phyloP scores from a whole-genome alignment of 1,140 invertebrate species.

The Saccostrea cuccullata region DNA sequence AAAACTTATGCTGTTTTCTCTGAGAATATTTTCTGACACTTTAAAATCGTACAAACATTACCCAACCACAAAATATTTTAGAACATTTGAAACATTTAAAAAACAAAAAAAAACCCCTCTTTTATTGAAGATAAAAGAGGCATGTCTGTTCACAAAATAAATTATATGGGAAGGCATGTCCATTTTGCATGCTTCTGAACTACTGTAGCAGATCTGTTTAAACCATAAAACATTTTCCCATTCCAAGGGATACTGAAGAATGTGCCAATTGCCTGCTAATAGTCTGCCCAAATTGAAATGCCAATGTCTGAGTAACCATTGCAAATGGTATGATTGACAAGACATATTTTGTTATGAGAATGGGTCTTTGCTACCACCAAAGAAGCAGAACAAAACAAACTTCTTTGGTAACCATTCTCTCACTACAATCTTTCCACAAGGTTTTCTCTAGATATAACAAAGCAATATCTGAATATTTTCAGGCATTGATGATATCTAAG shows the following conservation, averaged over 20 bases:
- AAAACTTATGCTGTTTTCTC: background rate
- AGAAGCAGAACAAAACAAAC: slow-evolving; percentile 33
- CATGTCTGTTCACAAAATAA: slow-evolving; percentile 3
- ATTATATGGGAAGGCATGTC: background rate
- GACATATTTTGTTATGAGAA: slow-evolving; percentile 36
- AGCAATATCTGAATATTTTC: slow-evolving; percentile 23
- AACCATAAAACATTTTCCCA: background rate
- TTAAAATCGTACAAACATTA: background rate
- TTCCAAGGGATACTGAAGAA: slow-evolving; percentile 17
- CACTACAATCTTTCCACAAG: slow-evolving; percentile 1
- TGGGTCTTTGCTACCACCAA: slow-evolving; percentile 1
- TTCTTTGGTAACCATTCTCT: slow-evolving; percentile 15
- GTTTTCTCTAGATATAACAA: slow-evolving; percentile 6
- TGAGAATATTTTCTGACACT: background rate
- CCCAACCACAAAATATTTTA: background rate
- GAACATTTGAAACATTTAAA: background rate
- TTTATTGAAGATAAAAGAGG: background rate
- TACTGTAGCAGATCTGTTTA: background rate
- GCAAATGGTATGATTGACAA: background rate
- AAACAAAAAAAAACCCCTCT: background rate
- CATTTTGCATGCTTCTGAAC: background rate
- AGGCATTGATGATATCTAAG: background rate
- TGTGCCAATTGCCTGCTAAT: slow-evolving; percentile 32
- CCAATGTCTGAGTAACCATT: slow-evolving; percentile 34
- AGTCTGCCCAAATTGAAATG: slow-evolving; percentile 4